phyloP scores from a whole-genome alignment of 2,797 vertebrate species.

The Anas bernieri region DNA sequence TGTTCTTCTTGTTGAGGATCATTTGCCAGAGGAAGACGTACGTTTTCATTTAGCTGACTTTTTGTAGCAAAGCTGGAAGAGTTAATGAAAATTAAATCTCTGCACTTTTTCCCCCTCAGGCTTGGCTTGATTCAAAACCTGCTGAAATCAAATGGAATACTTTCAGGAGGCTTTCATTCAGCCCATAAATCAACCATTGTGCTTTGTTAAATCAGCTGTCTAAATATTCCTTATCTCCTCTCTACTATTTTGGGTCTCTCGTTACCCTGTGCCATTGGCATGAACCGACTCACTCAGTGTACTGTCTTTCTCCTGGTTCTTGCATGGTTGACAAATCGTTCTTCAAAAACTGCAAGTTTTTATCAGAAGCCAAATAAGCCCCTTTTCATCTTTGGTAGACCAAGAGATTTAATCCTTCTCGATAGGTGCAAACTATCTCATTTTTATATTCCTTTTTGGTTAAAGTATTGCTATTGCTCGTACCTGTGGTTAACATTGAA shows the following conservation, averaged over 20 bases:
- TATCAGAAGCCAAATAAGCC: neutral
- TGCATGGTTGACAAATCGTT: neutral
- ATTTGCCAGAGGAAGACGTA: neutral
- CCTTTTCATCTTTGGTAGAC: neutral
- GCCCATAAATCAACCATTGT: slow-evolving; percentile 4
- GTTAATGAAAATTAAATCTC: slow-evolving; percentile 35
- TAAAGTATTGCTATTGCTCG: neutral
- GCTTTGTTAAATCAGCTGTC: slow-evolving; percentile 6
- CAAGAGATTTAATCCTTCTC: neutral
- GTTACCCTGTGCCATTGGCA: neutral
- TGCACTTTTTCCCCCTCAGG: neutral
- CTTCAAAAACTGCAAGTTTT: neutral
- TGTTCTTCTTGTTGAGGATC: neutral
- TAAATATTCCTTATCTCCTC: slow-evolving; percentile 21
- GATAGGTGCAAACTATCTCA: neutral
- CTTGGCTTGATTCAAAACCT: slow-evolving; percentile 43
- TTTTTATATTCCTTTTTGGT: neutral
- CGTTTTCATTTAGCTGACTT: neutral
- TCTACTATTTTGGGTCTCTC: neutral
- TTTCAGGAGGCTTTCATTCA: neutral
- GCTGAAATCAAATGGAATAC: slow-evolving; percentile 16
- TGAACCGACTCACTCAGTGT: neutral
- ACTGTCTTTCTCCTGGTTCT: neutral
- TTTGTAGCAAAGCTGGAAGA: neutral
- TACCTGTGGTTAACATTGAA: neutral